phyloP scores from a whole-genome alignment of 1,140 invertebrate species.

The Ectropis grisescens region DNA sequence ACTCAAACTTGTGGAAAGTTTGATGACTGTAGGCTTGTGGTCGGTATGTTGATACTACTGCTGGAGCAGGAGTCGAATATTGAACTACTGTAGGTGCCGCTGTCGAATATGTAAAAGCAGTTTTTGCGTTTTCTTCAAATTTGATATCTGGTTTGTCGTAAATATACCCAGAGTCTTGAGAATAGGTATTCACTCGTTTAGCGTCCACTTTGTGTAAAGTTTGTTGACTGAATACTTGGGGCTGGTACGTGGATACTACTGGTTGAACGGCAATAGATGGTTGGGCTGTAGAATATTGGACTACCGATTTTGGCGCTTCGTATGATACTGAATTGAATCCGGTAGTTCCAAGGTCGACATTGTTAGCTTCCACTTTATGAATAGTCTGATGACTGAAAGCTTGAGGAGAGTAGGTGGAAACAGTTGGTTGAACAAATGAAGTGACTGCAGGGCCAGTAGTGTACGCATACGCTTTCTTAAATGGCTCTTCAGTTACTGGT shows the following conservation, averaged over 20 bases:
- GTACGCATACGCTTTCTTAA: conserved; percentile 64
- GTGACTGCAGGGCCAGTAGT: conserved; percentile 42
- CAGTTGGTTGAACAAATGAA: conserved; percentile 29
- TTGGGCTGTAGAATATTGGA: conserved; percentile 30
- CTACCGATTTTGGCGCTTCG: conserved; percentile 8
- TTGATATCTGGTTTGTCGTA: conserved; percentile 19
- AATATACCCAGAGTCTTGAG: conserved; percentile 26
- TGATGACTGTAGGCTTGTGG: conserved; percentile 43
- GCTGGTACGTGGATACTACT: conserved; percentile 29
- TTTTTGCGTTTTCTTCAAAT: conserved; percentile 21
- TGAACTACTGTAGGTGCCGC: conserved; percentile 19
- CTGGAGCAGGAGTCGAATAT: conserved; percentile 35
- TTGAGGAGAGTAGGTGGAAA: conserved; percentile 16
- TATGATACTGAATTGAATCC: conserved; percentile 8
- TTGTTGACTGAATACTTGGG: conserved; percentile 38
- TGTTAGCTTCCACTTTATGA: conserved; percentile 12
- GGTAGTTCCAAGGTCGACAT: conserved; percentile 6
- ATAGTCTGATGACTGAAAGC: conserved; percentile 17
- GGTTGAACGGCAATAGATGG: conserved; percentile 20
- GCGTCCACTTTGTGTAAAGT: conserved; percentile 41
- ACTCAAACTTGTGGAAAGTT: conserved; percentile 36
- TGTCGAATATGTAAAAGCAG: conserved; percentile 23
- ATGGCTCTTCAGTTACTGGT: conserved; percentile 54
- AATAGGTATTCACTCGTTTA: conserved; percentile 31
- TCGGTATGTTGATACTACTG: conserved; percentile 32